Base-by-base conservation (phyloP, 2,113 vertebrate genomes). In the Meriones unguiculatus region DNA sequence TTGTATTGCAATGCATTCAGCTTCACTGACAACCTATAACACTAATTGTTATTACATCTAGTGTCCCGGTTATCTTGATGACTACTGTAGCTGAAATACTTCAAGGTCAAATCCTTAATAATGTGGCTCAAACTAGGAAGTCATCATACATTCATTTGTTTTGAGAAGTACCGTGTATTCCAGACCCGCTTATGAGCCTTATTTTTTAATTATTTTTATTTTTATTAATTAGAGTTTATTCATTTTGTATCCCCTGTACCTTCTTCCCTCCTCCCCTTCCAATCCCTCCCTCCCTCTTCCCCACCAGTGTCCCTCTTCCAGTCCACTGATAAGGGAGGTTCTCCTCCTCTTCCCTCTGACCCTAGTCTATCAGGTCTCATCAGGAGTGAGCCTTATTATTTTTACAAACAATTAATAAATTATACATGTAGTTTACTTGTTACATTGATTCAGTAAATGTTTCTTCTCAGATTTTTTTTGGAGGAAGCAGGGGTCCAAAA, bases 1-100 rank as follows among this genome's bases (percentile, higher is more conserved):
- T 97, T 90, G 22, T 96, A 64, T 85, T 92, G 70, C 97, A 94
- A 35, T 98, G 93, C 95, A 97, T 97, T 98, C 97, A 96, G 59
- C 89, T 87, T 98, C 96, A 72, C 96, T 97, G 97, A 95, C 94
- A 98, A 78, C 85, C 96, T 97, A 98, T 98, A 97, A 92, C 93
- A 93, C 96, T 98, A 98, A 98, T 98, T 98, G 98, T 98, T 98
- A 97, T 97, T 97, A 95, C 96, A 97, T 98, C 98, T 98, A 98
- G 93, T 96, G 82, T 69, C 89, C 98, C 95, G 65, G 96, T 98
- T 98, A 97, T 98, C 98, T 95, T 97, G 96, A 97, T 96, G 96
- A 97, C 97, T 97, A 90, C 95, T 92, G 62, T 97, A 95, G 93
- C 97, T 98, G 84, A 98, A 98, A 98, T 96, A 98, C 64, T 94